Base-by-base conservation (phyloP, 2,888 invertebrate species). In the Sphinx pinastri region DNA sequence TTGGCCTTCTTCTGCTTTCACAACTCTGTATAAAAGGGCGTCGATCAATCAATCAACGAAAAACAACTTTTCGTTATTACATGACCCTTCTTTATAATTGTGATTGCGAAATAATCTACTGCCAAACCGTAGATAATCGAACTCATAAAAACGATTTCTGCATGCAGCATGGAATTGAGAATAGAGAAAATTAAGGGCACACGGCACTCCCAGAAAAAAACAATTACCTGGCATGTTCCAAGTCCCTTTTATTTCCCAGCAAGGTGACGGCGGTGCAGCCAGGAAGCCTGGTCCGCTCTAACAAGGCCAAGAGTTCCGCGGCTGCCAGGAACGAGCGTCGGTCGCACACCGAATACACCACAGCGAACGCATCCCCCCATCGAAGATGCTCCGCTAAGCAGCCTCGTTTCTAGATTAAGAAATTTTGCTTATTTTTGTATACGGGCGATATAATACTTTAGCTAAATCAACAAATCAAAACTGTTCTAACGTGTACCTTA, bases 351-450 rank as follows among this genome's bases (percentile, higher is more conserved):
- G 97, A 97, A 91, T 97, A 97, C 67, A 97, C 97, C 75, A 97
- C 95, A 49, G 97, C 96, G 86, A 97, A 97, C 0, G 97, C 97
- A 82, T 97, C 97, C 47, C 97, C 97, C 97, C 97, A 97, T 80
- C 97, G 94, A 74, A 97, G 94, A 86, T 97, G 97, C 81, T 97
- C 97, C 77, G 96, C 96, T 69, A 97, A 88, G 81, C 97, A 96
- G 68, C 96, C 96, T 78, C 96, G 96, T 90, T 96, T 96, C 96
- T 96, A 95, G 75, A 83, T 25, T 68, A 54, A 71, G 70, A 71
- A 1, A 67, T 10, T 19, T 55, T 25, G 14, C 0, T n/a, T 68
- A 49, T 10, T 6, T 16, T 54, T 6, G n/a, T n/a, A 55, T 16
- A 55, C 38, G 4, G 8, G 38, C 38, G 38, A 38, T 4, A 38